A percentile compares a stretch with the other conserved stretches of the same genome.
Evolutionary conservation across 2,113 vertebrate species (phyloP).

Genomic region (Myotis lucifugus): DNA sequence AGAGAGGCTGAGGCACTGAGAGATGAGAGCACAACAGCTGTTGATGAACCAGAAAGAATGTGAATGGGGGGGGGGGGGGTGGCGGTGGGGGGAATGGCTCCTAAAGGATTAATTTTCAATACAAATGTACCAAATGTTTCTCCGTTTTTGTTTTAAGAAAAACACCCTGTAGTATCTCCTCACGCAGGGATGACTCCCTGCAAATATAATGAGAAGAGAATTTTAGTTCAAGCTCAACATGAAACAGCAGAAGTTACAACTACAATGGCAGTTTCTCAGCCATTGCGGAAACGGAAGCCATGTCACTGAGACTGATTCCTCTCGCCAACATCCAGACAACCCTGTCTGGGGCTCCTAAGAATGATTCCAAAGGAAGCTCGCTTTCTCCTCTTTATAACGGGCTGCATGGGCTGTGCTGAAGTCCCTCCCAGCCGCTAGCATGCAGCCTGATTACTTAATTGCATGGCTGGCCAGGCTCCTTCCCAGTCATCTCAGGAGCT

Average conservation of each 20-base stretch:
- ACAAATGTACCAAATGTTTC: neutral
- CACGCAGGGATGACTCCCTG: neutral
- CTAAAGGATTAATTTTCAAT: neutral
- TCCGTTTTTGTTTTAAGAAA: slow-evolving; percentile 41
- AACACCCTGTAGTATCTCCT: slow-evolving; percentile 26
- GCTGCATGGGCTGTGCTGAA: slow-evolving; percentile 34
- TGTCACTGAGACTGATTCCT: neutral
- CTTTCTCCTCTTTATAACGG: slow-evolving; percentile 51
- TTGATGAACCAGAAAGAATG: neutral
- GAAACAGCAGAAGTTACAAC: neutral
- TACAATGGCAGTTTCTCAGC: neutral
- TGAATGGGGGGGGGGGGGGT: neutral
- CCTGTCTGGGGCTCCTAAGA: neutral
- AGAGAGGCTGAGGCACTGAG: neutral
- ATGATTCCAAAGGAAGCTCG: slow-evolving; percentile 41
- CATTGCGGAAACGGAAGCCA: neutral
- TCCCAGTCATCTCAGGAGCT: slow-evolving; percentile 79
- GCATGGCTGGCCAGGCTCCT: slow-evolving; percentile 80
- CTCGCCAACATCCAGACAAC: neutral
- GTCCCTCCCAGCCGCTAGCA: slow-evolving; percentile 61
- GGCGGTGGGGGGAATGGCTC: neutral
- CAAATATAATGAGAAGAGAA: slow-evolving; percentile 9
- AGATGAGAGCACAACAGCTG: neutral
- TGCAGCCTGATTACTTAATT: slow-evolving; percentile 83
- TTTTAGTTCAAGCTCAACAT: slow-evolving; percentile 19